Conservation (phyloP, 2,797 vertebrate genomes). For the Tangara arthus region DNA sequence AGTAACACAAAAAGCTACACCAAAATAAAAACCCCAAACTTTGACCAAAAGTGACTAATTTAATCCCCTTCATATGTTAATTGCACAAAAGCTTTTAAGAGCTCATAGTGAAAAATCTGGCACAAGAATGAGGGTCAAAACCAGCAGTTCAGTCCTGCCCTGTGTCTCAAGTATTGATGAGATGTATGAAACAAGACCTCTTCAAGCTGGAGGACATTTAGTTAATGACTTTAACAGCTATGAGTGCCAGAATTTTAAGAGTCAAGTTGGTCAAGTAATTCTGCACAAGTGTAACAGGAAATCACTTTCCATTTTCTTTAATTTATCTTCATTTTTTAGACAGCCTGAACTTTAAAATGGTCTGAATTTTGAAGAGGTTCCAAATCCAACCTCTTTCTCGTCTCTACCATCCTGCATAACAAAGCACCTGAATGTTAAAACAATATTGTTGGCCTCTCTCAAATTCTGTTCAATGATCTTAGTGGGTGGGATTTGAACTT, state of each 20-base stretch:
- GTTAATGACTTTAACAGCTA: conserved; percentile 19
- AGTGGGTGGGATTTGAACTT: neutral
- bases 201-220: neutral
- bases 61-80: neutral
- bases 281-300: neutral
- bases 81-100: neutral
- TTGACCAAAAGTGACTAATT: neutral
- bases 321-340: conserved; percentile 37
- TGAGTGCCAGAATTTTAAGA: neutral
- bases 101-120: neutral
- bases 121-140: neutral
- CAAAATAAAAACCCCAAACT: neutral
- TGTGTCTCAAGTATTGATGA: neutral
- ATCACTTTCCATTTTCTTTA: conserved; percentile 31
- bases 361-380: neutral
- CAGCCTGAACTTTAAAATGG: neutral
- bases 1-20: rapidly evolving
- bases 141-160: neutral
- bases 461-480: neutral
- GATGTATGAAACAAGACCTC: neutral
- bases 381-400: neutral
- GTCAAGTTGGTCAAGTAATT: neutral
- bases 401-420: neutral
- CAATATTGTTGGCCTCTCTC: neutral
- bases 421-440: neutral